A percentile compares a stretch with the other conserved stretches of the same genome.
Evolutionary conservation across 2,113 vertebrate species (phyloP).

Genomic region (Trinectes maculatus): DNA sequence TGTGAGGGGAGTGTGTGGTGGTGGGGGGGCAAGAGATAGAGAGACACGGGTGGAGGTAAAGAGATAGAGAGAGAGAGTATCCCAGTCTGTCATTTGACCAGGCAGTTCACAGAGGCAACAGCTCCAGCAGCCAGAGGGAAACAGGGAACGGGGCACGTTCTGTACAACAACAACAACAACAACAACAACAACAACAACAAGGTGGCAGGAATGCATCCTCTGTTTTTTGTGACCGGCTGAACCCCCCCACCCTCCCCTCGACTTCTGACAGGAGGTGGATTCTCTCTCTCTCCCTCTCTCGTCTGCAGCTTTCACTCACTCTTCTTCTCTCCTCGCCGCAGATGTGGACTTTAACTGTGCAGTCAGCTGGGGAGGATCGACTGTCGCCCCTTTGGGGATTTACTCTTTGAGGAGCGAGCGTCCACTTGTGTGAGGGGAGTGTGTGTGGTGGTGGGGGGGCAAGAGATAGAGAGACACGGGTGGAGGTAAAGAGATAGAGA

Average conservation of each 20-base stretch:
- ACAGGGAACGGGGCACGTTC: conserved; percentile 47
- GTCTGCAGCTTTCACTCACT: conserved; percentile 59
- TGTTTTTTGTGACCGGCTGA: conserved; percentile 31
- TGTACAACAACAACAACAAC: no score
- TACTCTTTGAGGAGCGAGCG: conserved; percentile 65
- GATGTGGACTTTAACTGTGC: conserved; percentile 57
- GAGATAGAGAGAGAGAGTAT: conserved; percentile 20
- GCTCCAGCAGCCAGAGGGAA: conserved; percentile 69
- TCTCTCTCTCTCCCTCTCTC: conserved; percentile 40
- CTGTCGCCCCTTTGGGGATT: conserved; percentile 66
- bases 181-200: no score
- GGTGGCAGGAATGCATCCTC: conserved; percentile 56
- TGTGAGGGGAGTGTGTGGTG: conserved; percentile 46
- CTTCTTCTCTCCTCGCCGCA: conserved; percentile 33
- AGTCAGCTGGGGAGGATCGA: conserved; percentile 39
- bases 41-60: neutral
- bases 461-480: neutral
- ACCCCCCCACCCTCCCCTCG: no score
- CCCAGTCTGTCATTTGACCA: conserved; percentile 83
- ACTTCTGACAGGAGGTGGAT: no score
- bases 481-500: neutral
- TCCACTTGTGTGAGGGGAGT: conserved; percentile 48
- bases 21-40: conserved; percentile 4
- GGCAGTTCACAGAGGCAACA: conserved; percentile 79
- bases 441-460: conserved; percentile 29